Base-by-base conservation (phyloP, 2,888 invertebrate genomes). In the Biston betularia region DNA sequence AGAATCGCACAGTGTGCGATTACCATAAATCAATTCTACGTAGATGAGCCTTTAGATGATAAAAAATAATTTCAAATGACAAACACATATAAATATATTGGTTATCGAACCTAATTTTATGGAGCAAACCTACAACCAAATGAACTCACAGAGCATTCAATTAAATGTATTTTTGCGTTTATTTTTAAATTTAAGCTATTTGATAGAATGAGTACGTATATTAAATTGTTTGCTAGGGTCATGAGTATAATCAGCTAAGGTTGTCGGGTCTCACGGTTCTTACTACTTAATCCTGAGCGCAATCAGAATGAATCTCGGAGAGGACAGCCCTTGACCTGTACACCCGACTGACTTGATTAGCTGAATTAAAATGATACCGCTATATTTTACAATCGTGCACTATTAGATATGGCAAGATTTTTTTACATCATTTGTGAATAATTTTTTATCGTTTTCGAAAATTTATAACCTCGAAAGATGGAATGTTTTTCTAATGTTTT, bases 261-360 rank as follows among this genome's bases (percentile, higher is more conserved):
- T 72, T 70, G 75, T 78, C 78, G 70, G 77, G 63, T 87, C 87
- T 79, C 87, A 87, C 85, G 85, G 78, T 75, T 73, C 89, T 91
- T 87, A 89, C 72, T 70, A 66, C 75, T 74, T 89, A 89, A 91
- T 89, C 89, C 87, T 72, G 68, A 76, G 72, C 80, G 86, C 89
- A 90, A 90, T 91, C 89, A 89, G 87, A 90, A 89, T 81, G 84
- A 89, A 88, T 87, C 90, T 85, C 83, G 73, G 76, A 68, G 65
- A 69, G 75, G 82, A 77, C 77, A 72, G 79, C 72, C 79, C 77
- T 80, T 69, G 67, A 52, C 61, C 63, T 55, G 15, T 46, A 52
- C 63, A 68, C 55, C 58, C 58, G 56, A 65, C 48, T 56, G 61
- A 71, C 63, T 69, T 75, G 71, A 73, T 75, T 73, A 38, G 8